Conservation (phyloP, 2,113 vertebrate genomes). For the Macheiramphus alcinus region DNA sequence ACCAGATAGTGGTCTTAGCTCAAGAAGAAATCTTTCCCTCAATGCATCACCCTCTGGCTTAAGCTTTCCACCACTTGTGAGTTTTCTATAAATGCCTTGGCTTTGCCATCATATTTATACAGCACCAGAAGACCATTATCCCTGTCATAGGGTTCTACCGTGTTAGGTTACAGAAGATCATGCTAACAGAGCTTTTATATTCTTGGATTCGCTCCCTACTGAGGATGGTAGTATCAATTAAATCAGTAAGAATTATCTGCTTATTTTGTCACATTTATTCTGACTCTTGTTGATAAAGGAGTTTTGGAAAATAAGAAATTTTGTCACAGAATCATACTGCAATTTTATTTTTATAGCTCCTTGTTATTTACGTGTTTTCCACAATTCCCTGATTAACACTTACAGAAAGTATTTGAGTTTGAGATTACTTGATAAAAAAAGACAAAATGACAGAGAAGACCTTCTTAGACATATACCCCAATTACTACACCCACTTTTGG, state of each 20-base stretch:
- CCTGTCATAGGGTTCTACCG: background rate
- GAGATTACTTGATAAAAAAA: background rate
- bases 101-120: background rate
- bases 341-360: background rate
- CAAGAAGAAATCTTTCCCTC: slow-evolving; percentile 39
- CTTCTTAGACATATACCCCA: background rate
- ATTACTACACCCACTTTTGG: background rate
- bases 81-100: background rate
- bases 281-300: background rate
- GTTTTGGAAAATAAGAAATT: background rate
- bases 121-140: background rate
- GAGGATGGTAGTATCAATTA: background rate
- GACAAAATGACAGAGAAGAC: background rate
- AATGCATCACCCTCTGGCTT: slow-evolving; percentile 35
- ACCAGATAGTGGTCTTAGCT: slow-evolving; percentile 44
- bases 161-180: background rate
- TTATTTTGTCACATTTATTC: background rate
- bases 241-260: background rate
- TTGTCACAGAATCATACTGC: background rate
- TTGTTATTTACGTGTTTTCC: background rate
- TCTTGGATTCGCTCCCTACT: background rate
- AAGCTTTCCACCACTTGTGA: background rate
- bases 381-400: background rate
- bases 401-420: background rate
- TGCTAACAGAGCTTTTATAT: background rate